Base-by-base conservation (phyloP, 1,140 invertebrate species). In the Lysiphlebus fabarum region DNA sequence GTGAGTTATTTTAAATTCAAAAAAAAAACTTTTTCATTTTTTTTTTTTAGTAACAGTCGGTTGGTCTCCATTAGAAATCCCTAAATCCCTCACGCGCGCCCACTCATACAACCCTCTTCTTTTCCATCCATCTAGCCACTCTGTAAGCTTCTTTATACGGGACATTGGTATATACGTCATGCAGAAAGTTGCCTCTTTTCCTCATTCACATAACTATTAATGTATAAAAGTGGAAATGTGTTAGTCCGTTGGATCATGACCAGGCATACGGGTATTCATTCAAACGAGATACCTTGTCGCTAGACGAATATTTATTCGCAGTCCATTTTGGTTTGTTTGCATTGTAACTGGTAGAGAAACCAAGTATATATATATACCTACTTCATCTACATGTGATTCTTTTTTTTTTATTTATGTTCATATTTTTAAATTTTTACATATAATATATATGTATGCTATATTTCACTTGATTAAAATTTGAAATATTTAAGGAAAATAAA, bases 271-370 rank as follows among this genome's bases (percentile, higher is more conserved):
- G 71, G 74, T 66, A 69, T 71, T 71, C 72, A 71, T 70, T 66
- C 12, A 17, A 34, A 51, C 33, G 53, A 60, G 57, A 6, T 10
- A 48, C 42, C 34, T 73, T 68, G 67, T 68, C 70, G 66, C 70
- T 75, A 75, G 73, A 75, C 74, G 74, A 74, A 75, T 78, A 79
- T 79, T 78, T 79, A 78, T 77, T 75, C 77, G 70, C 70, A 77
- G 77, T 78, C 76, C 77, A 79, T 79, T 79, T 78, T 78, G 70
- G 73, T 73, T 73, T 79, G 76, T 79, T 79, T 79, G 73, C 76
- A 69, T 70, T 70, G 67, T 65, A 68, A 66, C 54, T 51, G 64
- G 70, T 71, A 67, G 71, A 73, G 72, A 69, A 72, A 71, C 66
- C 72, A 68, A 64, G 71, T 69, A 71, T 73, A 26, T 69, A 71